phyloP scores from a whole-genome alignment of 2,113 vertebrate species.

The Ameiurus melas region DNA sequence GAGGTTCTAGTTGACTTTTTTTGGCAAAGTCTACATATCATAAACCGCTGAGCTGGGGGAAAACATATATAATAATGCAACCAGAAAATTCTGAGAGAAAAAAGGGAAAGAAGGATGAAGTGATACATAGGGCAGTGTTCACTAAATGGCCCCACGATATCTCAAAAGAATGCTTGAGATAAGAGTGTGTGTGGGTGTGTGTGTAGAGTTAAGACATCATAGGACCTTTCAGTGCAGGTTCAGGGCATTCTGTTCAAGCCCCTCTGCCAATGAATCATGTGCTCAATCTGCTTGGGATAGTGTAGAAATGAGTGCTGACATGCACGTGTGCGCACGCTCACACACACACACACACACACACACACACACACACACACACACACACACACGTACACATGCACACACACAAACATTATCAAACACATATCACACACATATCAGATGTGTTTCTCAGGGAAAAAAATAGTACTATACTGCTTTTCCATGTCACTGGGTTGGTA shows the following conservation, averaged over 20 bases:
- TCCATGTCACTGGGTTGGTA: background rate
- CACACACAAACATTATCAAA: constrained; percentile 1
- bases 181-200: constrained; percentile 10
- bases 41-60: background rate
- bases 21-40: background rate
- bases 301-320: constrained; percentile 35
- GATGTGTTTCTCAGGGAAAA: background rate
- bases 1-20: background rate
- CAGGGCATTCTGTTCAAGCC: constrained; percentile 34
- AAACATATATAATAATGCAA: background rate
- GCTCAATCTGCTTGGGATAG: background rate
- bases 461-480: background rate
- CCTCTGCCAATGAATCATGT: constrained; percentile 22
- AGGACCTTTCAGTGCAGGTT: constrained; percentile 19
- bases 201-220: constrained; percentile 26
- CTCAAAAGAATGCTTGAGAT: background rate
- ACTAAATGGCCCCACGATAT: background rate
- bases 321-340: background rate
- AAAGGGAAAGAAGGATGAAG: background rate
- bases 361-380: constrained; percentile 6
- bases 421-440: background rate
- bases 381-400: constrained; percentile 3
- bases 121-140: background rate
- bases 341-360: background rate
- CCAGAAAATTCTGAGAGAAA: background rate